These are phyloP conservation scores for Lethenteron camtschaticum DNA, from an alignment of 2,113 vertebrate species.

Conservation along the genomic window DNA sequence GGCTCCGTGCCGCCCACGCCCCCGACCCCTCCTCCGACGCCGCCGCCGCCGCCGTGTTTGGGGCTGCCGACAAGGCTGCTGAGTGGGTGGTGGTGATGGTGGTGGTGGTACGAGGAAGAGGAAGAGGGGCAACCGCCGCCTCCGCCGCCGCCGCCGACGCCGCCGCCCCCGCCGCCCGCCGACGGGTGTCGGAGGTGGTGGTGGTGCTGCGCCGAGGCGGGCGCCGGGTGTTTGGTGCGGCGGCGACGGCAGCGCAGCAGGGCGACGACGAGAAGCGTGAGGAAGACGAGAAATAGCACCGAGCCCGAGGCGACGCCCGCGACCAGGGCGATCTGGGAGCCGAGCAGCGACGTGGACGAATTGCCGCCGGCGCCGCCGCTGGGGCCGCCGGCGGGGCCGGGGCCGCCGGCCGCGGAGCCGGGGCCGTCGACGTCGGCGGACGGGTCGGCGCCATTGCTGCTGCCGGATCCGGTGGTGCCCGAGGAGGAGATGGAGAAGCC, in stretches of 20 bases:
- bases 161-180: not conserved
- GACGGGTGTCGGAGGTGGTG: slow-evolving; percentile 28
- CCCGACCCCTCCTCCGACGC: too few relatives aligned
- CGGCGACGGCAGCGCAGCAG: slow-evolving; percentile 79
- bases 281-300: slow-evolving; percentile 92
- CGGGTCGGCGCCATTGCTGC: too few relatives aligned
- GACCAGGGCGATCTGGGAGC: slow-evolving; percentile 88
- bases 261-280: slow-evolving; percentile 86
- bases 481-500: too few relatives aligned
- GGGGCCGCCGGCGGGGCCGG: too few relatives aligned
- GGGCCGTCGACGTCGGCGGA: too few relatives aligned
- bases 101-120: slow-evolving; percentile 62
- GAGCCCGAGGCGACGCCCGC: slow-evolving; percentile 82
- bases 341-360: slow-evolving; percentile 19
- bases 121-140: slow-evolving; percentile 24
- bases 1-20: slow-evolving; percentile 66
- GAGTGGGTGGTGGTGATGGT: slow-evolving; percentile 66
- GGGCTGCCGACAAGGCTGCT: slow-evolving; percentile 92
- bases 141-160: not conserved
- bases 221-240: slow-evolving; percentile 30
- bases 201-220: slow-evolving; percentile 52
- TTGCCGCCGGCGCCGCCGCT: too few relatives aligned
- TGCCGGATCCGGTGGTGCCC: too few relatives aligned
- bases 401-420: too few relatives aligned
- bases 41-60: slow-evolving; percentile 66